Evolutionary conservation across 2,888 invertebrate genomes (phyloP).

Genomic region (Nomada ruficornis): DNA sequence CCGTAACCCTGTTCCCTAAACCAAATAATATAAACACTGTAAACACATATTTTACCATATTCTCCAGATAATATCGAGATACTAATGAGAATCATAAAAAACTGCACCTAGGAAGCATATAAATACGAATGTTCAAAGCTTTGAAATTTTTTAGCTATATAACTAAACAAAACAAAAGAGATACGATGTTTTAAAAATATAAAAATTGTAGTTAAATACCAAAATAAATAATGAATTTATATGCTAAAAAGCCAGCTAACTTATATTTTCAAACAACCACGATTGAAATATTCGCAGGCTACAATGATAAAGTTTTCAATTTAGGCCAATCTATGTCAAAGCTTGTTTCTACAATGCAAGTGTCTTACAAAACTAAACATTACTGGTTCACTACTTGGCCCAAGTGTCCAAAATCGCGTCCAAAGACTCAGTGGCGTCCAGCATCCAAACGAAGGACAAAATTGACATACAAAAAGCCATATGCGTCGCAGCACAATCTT

Average conservation of each 20-base stretch:
- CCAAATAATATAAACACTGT: not conserved
- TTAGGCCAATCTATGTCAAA: no score
- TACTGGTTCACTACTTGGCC: slow-evolving; percentile 76
- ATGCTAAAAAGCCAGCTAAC: no score
- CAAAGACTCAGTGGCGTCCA: slow-evolving; percentile 82
- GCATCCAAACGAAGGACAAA: slow-evolving; percentile 82
- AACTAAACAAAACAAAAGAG: no score
- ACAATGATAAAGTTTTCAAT: no score
- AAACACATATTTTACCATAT: not conserved
- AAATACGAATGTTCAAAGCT: no score
- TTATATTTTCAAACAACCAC: no score
- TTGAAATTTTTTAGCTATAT: no score
- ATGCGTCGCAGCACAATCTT: slow-evolving; percentile 73
- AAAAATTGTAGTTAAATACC: not conserved
- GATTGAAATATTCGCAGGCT: no score
- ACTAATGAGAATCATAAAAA: no score
- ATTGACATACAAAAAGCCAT: slow-evolving; percentile 79
- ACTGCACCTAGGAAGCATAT: no score
- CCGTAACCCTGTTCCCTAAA: slow-evolving; percentile 14
- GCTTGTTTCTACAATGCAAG: slow-evolving; percentile 23
- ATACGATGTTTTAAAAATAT: no score
- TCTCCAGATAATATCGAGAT: not conserved
- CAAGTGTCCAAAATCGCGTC: slow-evolving; percentile 79
- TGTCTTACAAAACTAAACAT: slow-evolving; percentile 56
- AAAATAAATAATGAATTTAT: no score